Conservation (phyloP, 2,797 vertebrate genomes). For the Sciaenops ocellatus region DNA sequence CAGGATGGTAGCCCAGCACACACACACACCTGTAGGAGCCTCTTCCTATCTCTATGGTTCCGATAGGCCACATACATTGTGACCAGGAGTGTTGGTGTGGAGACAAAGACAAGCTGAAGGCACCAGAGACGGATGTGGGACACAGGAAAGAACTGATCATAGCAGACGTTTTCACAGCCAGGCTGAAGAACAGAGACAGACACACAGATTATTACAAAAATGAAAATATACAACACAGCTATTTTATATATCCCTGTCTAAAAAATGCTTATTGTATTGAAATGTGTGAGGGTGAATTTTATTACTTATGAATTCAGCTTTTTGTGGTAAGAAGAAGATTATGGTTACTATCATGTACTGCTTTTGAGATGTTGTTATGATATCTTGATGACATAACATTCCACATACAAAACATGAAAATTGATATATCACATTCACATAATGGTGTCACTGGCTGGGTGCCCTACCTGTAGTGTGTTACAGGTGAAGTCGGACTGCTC, state of each 20-base stretch:
- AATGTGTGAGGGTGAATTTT: no score
- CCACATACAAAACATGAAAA: no score
- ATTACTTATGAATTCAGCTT: no score
- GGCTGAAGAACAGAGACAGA: conserved; percentile 62
- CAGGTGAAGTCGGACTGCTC: conserved; percentile 86
- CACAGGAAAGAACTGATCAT: conserved; percentile 85
- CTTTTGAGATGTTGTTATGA: no score
- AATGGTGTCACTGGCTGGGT: background rate
- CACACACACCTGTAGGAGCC: conserved; percentile 67
- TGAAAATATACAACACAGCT: no score
- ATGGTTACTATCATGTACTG: no score
- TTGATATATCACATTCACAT: background rate
- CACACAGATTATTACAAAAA: background rate
- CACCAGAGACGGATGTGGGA: conserved; percentile 87
- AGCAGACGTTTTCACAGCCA: conserved; percentile 86
- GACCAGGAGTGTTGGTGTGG: conserved; percentile 81
- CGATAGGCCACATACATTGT: conserved; percentile 80
- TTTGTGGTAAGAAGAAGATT: no score
- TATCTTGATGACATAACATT: no score
- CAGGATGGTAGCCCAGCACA: background rate
- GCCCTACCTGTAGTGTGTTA: conserved; percentile 82
- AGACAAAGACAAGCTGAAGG: conserved; percentile 84
- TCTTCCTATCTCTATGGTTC: conserved; percentile 74
- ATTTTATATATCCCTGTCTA: no score
- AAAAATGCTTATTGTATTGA: no score